These are phyloP conservation scores for Amaurobius ferox DNA, from an alignment of 2,888 invertebrate species.

Conservation along the genomic window DNA sequence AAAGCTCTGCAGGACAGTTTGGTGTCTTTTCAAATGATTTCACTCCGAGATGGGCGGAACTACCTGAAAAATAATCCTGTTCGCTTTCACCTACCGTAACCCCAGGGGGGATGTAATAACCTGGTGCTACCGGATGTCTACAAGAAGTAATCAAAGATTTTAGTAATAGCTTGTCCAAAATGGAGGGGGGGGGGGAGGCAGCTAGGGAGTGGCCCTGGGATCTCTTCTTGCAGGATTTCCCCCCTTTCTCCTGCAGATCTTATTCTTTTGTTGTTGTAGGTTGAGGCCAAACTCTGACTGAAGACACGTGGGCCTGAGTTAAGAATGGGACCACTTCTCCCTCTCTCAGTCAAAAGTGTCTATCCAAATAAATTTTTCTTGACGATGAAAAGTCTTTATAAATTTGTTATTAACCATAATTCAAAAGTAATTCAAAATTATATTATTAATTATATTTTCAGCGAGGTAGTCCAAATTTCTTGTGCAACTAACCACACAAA, in stretches of 20 bases:
- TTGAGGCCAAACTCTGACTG: neutral
- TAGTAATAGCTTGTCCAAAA: constrained; percentile 21
- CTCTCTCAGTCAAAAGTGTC: too few relatives aligned
- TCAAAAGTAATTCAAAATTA: too few relatives aligned
- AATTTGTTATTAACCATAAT: too few relatives aligned
- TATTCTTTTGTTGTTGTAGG: neutral
- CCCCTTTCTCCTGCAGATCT: neutral
- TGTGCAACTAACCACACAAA: too few relatives aligned
- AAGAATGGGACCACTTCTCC: neutral
- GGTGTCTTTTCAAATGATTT: too few relatives aligned
- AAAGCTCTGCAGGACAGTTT: too few relatives aligned
- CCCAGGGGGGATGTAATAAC: constrained; percentile 9
- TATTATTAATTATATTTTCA: too few relatives aligned
- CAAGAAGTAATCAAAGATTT: neutral
- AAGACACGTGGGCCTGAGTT: constrained; percentile 12
- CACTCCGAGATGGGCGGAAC: too few relatives aligned
- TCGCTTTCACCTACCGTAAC: neutral
- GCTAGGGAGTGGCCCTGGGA: neutral
- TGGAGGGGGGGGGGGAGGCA: neutral
- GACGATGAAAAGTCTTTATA: too few relatives aligned
- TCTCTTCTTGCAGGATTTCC: neutral
- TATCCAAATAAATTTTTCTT: too few relatives aligned
- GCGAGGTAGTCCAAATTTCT: too few relatives aligned
- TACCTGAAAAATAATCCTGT: neutral
- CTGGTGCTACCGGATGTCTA: constrained; percentile 22